Evolutionary conservation across 2,888 invertebrate genomes (phyloP), one percentile per base, ranked within the genome.

Genomic region (Phragmatobia fuliginosa): DNA sequence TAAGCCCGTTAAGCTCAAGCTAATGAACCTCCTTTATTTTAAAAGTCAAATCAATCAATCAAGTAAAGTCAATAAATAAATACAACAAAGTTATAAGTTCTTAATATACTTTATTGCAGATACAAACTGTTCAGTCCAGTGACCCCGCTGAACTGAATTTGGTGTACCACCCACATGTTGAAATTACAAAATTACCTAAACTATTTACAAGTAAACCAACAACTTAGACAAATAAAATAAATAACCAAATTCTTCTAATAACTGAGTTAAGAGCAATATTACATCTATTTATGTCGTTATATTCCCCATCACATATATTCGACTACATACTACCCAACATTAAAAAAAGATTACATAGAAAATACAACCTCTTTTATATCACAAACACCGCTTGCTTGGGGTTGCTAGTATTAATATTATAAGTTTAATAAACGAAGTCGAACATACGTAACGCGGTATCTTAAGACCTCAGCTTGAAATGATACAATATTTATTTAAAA

Each of bases 31-130:
- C n/a, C n/a, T n/a, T n/a, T n/a, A n/a, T n/a, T n/a, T n/a, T n/a
- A n/a, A n/a, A n/a, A n/a, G n/a, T n/a, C n/a, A n/a, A n/a, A n/a
- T n/a, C n/a, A n/a, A n/a, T n/a, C n/a, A n/a, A n/a, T n/a, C n/a
- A n/a, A n/a, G n/a, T n/a, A n/a, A n/a, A n/a, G n/a, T n/a, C 25
- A n/a, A 6, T 21, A 32, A 79, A 82, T 63, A 38, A 72, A 78
- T 76, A 70, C 66, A 10, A 67, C 41, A 32, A 28, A 65, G 63
- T 65, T 75, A 75, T 77, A 82, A 87, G 87, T 89, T 85, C 92
- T 92, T 93, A 93, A 77, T 87, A 87, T 92, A 92, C 88, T 94
- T 94, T 94, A 95, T 95, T 95, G 94, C 94, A 94, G 93, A 94
- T 93, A 94, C 93, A 91, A 92, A 92, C 87, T 85, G 87, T 91